Conservation (phyloP, 2,113 vertebrate genomes). For the Lethenteron camtschaticum region DNA sequence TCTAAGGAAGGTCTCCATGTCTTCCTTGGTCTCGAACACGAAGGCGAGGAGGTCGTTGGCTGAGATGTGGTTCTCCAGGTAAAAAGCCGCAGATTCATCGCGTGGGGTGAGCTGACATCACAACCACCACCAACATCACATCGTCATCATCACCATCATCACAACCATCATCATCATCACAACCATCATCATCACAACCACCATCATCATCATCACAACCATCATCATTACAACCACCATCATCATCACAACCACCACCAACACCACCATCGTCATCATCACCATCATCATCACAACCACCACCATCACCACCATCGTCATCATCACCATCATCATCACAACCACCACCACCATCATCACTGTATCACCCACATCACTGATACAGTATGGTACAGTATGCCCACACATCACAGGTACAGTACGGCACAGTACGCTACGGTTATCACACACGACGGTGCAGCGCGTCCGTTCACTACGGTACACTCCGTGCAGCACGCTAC, state of each 20-base stretch:
- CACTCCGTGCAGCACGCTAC: too few relatives aligned
- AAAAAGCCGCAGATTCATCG: not conserved
- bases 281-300: not conserved
- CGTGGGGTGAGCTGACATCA: not conserved
- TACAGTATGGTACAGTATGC: too few relatives aligned
- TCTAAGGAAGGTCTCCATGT: not conserved
- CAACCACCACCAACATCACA: not conserved
- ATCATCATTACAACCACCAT: not conserved
- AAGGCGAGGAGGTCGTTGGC: not conserved
- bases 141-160: too few relatives aligned
- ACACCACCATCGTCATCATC: not conserved
- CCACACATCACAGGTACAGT: too few relatives aligned
- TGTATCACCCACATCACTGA: not conserved
- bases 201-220: not conserved
- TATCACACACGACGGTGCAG: too few relatives aligned
- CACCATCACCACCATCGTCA: not conserved
- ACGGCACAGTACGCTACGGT: too few relatives aligned
- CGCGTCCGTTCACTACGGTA: too few relatives aligned
- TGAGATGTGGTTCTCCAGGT: conserved; percentile 1
- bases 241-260: not conserved
- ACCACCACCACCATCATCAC: not conserved
- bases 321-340: too few relatives aligned
- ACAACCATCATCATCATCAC: too few relatives aligned
- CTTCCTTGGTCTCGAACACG: not conserved
- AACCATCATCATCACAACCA: too few relatives aligned